Percentiles rank a stretch among this genome's conserved stretches.
Conservation (phyloP, 2,888 invertebrate genomes). For the Agrochola lota region DNA sequence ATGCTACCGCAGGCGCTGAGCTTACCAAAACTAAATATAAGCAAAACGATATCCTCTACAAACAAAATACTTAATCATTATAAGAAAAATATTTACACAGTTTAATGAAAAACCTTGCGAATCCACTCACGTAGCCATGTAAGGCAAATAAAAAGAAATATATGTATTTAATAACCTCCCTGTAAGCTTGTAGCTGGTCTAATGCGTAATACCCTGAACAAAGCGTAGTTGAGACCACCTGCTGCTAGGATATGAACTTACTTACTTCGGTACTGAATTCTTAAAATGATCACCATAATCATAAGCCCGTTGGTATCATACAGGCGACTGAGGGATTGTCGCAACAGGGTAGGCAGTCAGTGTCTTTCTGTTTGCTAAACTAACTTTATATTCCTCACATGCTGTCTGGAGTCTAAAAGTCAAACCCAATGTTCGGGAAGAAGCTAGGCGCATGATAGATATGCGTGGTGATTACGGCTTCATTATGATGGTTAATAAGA, state of each 20-base stretch:
- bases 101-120: slow-evolving; percentile 47
- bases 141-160: slow-evolving; percentile 50
- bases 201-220: slow-evolving; percentile 33
- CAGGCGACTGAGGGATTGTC: not conserved
- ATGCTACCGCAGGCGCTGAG: not conserved
- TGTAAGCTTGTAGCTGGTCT: slow-evolving; percentile 19
- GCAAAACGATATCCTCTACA: slow-evolving; percentile 44
- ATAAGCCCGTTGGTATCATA: not conserved
- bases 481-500: not conserved
- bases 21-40: slow-evolving; percentile 13
- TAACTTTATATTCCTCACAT: too few relatives aligned
- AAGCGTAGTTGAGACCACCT: slow-evolving; percentile 46
- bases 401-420: too few relatives aligned
- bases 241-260: slow-evolving; percentile 25
- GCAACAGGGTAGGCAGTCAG: not conserved
- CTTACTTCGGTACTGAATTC: slow-evolving; percentile 18
- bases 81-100: slow-evolving; percentile 33
- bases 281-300: slow-evolving; percentile 14
- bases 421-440: not conserved
- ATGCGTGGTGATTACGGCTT: not conserved
- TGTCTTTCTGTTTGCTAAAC: not conserved
- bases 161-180: slow-evolving; percentile 54
- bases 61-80: slow-evolving; percentile 33
- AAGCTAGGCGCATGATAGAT: not conserved
- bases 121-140: slow-evolving; percentile 33